A percentile compares a stretch with the other conserved stretches of the same genome.
Evolutionary conservation across 2,797 vertebrate species (phyloP).

Genomic region (Holocentrus rufus): DNA sequence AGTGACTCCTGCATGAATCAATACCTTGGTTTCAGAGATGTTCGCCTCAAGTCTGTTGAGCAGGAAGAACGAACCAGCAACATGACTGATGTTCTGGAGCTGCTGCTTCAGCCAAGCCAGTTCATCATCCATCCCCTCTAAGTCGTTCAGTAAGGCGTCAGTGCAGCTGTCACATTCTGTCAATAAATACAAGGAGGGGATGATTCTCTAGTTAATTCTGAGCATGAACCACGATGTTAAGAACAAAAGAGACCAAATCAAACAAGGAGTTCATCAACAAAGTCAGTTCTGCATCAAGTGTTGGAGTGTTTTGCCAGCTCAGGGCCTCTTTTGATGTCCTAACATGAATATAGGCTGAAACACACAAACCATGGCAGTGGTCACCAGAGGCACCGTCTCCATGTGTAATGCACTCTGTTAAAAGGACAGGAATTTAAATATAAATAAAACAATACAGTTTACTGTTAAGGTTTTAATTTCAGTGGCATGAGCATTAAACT

Average conservation of each 20-base stretch:
- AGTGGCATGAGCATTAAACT: background rate
- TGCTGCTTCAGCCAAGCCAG: slow-evolving; percentile 77
- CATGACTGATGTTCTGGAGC: slow-evolving; percentile 71
- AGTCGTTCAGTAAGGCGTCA: slow-evolving; percentile 77
- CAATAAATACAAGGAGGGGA: slow-evolving; percentile 20
- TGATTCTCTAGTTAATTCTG: background rate
- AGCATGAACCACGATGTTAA: background rate
- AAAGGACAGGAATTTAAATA: slow-evolving; percentile 32
- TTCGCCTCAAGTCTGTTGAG: slow-evolving; percentile 78
- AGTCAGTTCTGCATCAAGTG: background rate
- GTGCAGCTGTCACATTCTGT: slow-evolving; percentile 87
- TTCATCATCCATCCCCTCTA: slow-evolving; percentile 74
- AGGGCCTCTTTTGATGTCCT: background rate
- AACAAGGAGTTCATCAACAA: background rate
- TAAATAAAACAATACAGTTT: background rate
- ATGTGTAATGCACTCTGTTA: slow-evolving; percentile 83
- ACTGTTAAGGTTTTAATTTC: background rate
- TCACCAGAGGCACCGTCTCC: slow-evolving; percentile 75
- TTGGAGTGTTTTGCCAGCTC: background rate
- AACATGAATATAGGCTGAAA: background rate
- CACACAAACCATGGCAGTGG: slow-evolving; percentile 81
- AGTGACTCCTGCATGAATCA: background rate
- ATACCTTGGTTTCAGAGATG: slow-evolving; percentile 82
- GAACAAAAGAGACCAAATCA: background rate
- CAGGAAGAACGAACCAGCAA: slow-evolving; percentile 56